Evolutionary conservation across 2,797 vertebrate genomes (phyloP), one percentile per base, ranked within the genome.

Genomic region (Micromesistius poutassou): DNA sequence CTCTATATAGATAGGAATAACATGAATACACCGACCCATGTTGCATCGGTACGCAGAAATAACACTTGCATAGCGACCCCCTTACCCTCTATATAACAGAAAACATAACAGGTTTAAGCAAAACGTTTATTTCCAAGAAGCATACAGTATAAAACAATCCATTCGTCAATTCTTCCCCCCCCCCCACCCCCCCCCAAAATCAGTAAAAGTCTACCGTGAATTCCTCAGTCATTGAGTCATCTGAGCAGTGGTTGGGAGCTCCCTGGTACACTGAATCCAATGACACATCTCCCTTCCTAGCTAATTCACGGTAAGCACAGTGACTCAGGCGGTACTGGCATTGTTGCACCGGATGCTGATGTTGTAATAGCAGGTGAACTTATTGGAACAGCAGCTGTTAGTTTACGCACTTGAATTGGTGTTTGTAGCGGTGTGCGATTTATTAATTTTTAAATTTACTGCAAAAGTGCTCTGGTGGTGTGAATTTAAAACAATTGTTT

Each of bases 121-220:
- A 80, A 25, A 79, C 2, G 28, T 71, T 71, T 71, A 71, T 71
- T 71, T 71, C 68, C 10, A 71, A 13, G 30, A 71, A 13, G 30
- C 28, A 71, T 71, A 31, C 68, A 71, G 28, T 71, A 31, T 71
- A 71, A 71, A 71, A 71, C 6, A 62, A 62, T n/a, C 55, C 5
- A 62, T 62, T 62, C 7, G 5, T 25, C 22, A 62, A n/a, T 55
- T 55, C 22, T n/a, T 6, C 55, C 55, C 22, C n/a, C 22, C 22
- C 55, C 55, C 55, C 5, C 55, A 16, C 46, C 2, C 42, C 46
- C 46, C 1, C 13, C 13, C 0, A 40, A 9, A 62, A 55, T 55
- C 55, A 10, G 55, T 62, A 62, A 62, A 25, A 62, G 55, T 25
- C 8, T 6, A 19, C 19, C 1, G 55, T 9, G 55, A 25, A 25